Base-by-base conservation (phyloP, 2,797 vertebrate species). In the Lates japonicus region DNA sequence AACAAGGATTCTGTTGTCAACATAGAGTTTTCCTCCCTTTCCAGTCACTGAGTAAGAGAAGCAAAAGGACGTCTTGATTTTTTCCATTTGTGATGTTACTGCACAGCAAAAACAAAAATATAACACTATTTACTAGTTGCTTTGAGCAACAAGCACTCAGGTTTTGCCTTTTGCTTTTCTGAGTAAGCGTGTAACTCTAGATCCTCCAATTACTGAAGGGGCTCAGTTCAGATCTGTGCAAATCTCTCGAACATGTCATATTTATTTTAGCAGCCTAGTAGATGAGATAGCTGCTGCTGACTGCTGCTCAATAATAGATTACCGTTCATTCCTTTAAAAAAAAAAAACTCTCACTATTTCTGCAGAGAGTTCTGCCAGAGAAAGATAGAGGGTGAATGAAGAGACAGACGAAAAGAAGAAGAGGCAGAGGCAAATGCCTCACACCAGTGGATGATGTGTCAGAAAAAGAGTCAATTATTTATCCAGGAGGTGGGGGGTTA, bases 251-350 rank as follows among this genome's bases (percentile, higher is more conserved):
- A n/a, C n/a, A n/a, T 79, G 84, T 90, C 90, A 85, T 91, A 91
- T 93, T 93, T 93, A 93, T 91, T 93, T 91, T 74, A 90, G 78
- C 83, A 86, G 83, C 78, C 85, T n/a, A 81, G 78, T 49, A 85
- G 86, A 88, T 83, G 88, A 92, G 90, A 90, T 75, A 84, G 87
- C 86, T 77, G 74, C 89, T 89, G 80, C 90, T 67, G 87, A 84
- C 86, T 86, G 86, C 86, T 83, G 73, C 82, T 93, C 83, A 94
- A 94, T 94, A 93, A 94, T 93, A 86, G 87, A 94, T 93, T 81
- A 86, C 42, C 22, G 25, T 66, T 89, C 84, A 64, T 58, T 87
- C 59, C 82, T 69, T 0, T 52, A 62, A 80, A 70, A 81, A 74
- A 44, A 75, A 25, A 16, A 33, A 55, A 57, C 37, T 57, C 71